Evolutionary conservation across 2,113 vertebrate species (phyloP).

Genomic region (Leptocoma aspasia): DNA sequence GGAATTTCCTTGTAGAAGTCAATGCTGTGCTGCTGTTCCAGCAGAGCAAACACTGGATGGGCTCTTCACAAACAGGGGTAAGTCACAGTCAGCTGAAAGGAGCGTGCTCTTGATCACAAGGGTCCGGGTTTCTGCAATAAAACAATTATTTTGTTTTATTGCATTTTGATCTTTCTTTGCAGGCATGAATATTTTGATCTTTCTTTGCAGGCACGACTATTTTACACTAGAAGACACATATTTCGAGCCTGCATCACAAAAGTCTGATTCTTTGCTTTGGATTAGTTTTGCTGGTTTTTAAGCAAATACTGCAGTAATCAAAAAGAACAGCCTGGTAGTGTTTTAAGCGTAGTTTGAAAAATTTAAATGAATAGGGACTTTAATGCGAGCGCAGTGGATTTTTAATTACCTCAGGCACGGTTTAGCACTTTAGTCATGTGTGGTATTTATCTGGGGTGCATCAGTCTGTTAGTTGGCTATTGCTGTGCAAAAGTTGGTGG

Average conservation of each 20-base stretch:
- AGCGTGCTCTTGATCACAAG: not conserved
- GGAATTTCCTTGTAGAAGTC: not conserved
- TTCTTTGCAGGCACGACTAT: not conserved
- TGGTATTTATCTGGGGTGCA: not conserved
- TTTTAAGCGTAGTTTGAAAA: not conserved
- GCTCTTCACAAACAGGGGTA: not conserved
- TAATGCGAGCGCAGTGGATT: not conserved
- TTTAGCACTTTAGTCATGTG: not conserved
- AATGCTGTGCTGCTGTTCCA: not conserved
- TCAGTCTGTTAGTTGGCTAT: not conserved
- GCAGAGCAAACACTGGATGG: not conserved
- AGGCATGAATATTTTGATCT: not conserved
- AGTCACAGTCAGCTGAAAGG: not conserved
- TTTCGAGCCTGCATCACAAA: not conserved
- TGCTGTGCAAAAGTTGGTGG: not conserved
- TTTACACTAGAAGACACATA: not conserved
- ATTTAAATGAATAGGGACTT: not conserved
- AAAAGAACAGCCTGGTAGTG: not conserved
- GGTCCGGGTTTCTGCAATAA: not conserved
- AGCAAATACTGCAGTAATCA: not conserved
- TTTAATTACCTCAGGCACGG: not conserved
- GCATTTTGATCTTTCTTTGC: not conserved
- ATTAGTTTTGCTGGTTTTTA: not conserved
- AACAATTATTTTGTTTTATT: not conserved
- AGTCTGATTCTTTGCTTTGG: not conserved